Evolutionary conservation across 2,113 vertebrate genomes (phyloP).

Genomic region (Ciconia maguari): DNA sequence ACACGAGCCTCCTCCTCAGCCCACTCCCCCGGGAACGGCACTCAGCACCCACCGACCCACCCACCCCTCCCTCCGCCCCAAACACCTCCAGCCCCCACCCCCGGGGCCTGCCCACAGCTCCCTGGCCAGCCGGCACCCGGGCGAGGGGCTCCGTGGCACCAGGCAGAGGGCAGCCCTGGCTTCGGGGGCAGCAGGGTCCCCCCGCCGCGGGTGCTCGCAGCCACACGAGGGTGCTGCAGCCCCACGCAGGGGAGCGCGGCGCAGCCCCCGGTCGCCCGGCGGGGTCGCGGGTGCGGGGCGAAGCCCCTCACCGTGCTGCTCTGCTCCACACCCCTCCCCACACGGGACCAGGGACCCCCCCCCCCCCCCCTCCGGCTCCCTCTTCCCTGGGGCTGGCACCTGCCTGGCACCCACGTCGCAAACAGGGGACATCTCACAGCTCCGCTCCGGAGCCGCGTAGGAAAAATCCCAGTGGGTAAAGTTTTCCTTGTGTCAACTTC

Average conservation of each 20-base stretch:
- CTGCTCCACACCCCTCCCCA: not conserved
- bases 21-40: accelerated
- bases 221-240: slow-evolving; percentile 60
- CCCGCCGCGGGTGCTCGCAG: not conserved
- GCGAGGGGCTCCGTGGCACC: not conserved
- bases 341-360: no score
- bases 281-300: not conserved
- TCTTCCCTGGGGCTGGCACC: no score
- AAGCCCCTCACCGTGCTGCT: accelerated
- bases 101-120: not conserved
- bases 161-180: no score
- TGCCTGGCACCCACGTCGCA: accelerated
- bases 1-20: accelerated
- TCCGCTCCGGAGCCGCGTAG: accelerated
- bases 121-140: no score
- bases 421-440: not conserved
- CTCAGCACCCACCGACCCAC: not conserved
- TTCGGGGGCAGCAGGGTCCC: not conserved
- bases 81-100: not conserved
- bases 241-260: not conserved
- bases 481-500: not conserved
- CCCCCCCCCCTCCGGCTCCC: not conserved
- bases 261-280: not conserved
- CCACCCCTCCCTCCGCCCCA: not conserved
- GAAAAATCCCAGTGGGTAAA: not conserved